Evolutionary conservation across 1,140 invertebrate species (phyloP).

Genomic region (Polyergus mexicanus): DNA sequence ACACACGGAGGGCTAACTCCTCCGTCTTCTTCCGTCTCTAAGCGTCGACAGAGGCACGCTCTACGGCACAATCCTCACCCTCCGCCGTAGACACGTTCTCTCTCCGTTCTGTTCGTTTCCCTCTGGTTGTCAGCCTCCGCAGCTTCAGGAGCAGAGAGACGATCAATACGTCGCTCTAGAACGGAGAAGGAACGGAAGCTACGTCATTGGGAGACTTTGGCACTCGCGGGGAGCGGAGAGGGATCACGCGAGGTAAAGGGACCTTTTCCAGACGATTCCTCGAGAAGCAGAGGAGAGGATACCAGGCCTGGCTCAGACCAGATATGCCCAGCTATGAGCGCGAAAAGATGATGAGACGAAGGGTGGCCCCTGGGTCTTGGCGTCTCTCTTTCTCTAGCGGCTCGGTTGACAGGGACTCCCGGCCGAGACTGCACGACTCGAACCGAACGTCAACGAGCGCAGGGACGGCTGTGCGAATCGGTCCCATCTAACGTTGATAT

Average conservation of each 20-base stretch:
- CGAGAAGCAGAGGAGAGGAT: constrained; percentile 63
- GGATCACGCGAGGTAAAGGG: constrained; percentile 69
- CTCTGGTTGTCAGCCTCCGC: constrained; percentile 73
- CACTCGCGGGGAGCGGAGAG: constrained; percentile 35
- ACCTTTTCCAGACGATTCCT: constrained; percentile 78
- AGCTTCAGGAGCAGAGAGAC: constrained; percentile 78
- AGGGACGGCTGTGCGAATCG: constrained; percentile 59
- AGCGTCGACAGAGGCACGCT: constrained; percentile 59
- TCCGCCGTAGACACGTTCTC: constrained; percentile 67
- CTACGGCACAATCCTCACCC: constrained; percentile 46
- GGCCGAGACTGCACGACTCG: constrained; percentile 78
- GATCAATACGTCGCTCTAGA: constrained; percentile 84
- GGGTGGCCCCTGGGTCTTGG: constrained; percentile 76
- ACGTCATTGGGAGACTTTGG: constrained; percentile 74
- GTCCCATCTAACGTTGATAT: constrained; percentile 34
- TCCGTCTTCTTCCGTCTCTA: constrained; percentile 46
- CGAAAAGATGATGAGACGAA: constrained; percentile 86
- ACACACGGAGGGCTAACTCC: constrained; percentile 15
- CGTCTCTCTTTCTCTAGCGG: constrained; percentile 66
- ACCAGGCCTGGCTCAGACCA: constrained; percentile 71
- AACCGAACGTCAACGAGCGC: constrained; percentile 67
- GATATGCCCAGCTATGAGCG: constrained; percentile 80
- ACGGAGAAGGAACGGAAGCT: constrained; percentile 79
- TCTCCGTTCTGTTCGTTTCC: constrained; percentile 68
- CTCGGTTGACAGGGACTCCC: constrained; percentile 79